Base-by-base conservation (phyloP, 1,140 invertebrate genomes). In the Neodiprion virginianus region DNA sequence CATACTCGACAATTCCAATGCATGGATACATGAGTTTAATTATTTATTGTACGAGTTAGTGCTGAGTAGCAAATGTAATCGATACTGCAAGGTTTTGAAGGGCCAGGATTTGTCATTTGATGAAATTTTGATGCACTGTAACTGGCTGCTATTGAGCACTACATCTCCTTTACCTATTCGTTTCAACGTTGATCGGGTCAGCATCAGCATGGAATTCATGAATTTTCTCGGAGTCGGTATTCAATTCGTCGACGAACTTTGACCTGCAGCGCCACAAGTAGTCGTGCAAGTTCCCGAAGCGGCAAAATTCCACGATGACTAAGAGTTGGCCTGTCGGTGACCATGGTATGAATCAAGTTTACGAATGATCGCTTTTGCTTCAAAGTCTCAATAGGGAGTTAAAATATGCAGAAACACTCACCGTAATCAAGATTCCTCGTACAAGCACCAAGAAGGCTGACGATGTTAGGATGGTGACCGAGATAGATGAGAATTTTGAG, bases 281-380 rank as follows among this genome's bases (percentile, higher is more conserved):
- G 83, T 96, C 94, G 74, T 97, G 93, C 4, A 99, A 89, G 88
- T 97, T 98, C 11, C 97, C 97, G 84, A 93, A 96, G 61, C 93
- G 92, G 83, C 97, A 98, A 85, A 95, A 98, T 82, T 99, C 97
- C n/a, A 98, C 96, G 77, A 98, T 95, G 0, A 98, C 95, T 76
- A 95, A 88, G n/a, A 97, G 81, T 88, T 97, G 95, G 28, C 93
- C 95, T 96, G 80, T 72, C 90, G 61, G 67, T 28, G 49, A 48
- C 21, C 5, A 47, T 17, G 21, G 49, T 3, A 71, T 47, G 48
- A 48, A 5, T 21, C 28, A 48, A 14, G 11, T 47, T 17, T 23
- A 71, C 49, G 12, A 71, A 71, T 12, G 49, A 71, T 40, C 28
- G 4, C 8, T 48, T 5, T 7, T 8, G n/a, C 11, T 7, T 71